Percentiles rank a stretch among this genome's conserved stretches.
Conservation (phyloP, 2,797 vertebrate genomes). For the Acanthis flammea region DNA sequence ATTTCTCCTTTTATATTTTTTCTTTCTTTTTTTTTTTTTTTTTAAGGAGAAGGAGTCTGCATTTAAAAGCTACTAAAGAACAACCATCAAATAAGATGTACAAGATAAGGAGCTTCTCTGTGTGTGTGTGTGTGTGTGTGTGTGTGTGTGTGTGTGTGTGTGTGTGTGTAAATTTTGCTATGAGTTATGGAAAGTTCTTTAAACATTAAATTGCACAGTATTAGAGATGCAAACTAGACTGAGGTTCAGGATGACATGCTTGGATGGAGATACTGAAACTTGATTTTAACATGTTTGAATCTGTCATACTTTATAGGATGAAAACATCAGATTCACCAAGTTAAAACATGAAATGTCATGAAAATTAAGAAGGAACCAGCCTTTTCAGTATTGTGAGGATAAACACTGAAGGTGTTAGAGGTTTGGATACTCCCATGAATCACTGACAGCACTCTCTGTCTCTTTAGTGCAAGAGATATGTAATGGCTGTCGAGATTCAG, state of each 20-base stretch:
- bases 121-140: background rate
- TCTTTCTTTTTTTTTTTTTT: background rate
- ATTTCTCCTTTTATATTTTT: no score
- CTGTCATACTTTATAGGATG: background rate
- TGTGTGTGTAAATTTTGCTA: background rate
- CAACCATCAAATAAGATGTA: background rate
- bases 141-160: no score
- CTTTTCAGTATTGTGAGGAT: background rate
- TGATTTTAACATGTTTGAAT: background rate
- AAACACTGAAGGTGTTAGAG: background rate
- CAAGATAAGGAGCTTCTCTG: background rate
- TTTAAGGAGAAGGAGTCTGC: background rate
- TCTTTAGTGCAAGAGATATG: background rate
- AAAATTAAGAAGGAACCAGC: background rate
- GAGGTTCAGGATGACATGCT: background rate
- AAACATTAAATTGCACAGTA: background rate
- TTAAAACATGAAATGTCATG: background rate
- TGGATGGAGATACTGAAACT: background rate
- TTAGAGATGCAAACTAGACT: background rate
- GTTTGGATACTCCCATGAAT: background rate
- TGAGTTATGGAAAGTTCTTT: background rate
- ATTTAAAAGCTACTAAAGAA: slow-evolving; percentile 14
- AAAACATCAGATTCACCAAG: background rate
- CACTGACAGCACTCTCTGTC: background rate
- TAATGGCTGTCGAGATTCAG: background rate